phyloP scores from a whole-genome alignment of 2,113 vertebrate genomes.

The Eublepharis macularius region DNA sequence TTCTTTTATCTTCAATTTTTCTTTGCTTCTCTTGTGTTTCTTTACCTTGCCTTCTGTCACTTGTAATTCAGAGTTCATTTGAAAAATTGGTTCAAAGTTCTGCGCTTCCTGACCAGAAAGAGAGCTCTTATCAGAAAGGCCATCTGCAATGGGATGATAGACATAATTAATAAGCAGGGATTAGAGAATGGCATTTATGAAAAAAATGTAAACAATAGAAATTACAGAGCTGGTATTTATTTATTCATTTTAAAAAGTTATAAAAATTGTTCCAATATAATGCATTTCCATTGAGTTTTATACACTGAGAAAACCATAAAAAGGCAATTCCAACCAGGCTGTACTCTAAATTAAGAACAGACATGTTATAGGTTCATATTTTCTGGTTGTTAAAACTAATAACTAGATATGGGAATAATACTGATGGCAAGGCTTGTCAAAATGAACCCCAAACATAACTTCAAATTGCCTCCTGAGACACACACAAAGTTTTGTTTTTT shows the following conservation, averaged over 20 bases:
- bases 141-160: constrained; percentile 74
- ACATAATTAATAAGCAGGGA: constrained; percentile 51
- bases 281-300: neutral
- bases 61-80: constrained; percentile 72
- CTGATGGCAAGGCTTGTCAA: constrained; percentile 54
- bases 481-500: constrained; percentile 62
- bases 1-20: constrained; percentile 89
- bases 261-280: constrained; percentile 31
- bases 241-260: neutral
- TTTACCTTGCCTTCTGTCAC: constrained; percentile 77
- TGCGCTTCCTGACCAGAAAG: constrained; percentile 84
- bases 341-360: constrained; percentile 25
- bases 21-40: constrained; percentile 83
- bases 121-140: constrained; percentile 88
- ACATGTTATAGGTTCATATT: constrained; percentile 30
- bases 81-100: constrained; percentile 78
- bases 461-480: constrained; percentile 6
- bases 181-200: constrained; percentile 7
- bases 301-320: constrained; percentile 48
- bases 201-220: constrained; percentile 38
- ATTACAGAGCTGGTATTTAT: constrained; percentile 21
- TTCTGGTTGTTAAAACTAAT: constrained; percentile 28
- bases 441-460: constrained; percentile 40
- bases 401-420: constrained; percentile 7
- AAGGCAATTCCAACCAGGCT: constrained; percentile 38